These are phyloP conservation scores for Todiramphus saurophagus DNA, from an alignment of 2,113 vertebrate species.

Conservation along the genomic window DNA sequence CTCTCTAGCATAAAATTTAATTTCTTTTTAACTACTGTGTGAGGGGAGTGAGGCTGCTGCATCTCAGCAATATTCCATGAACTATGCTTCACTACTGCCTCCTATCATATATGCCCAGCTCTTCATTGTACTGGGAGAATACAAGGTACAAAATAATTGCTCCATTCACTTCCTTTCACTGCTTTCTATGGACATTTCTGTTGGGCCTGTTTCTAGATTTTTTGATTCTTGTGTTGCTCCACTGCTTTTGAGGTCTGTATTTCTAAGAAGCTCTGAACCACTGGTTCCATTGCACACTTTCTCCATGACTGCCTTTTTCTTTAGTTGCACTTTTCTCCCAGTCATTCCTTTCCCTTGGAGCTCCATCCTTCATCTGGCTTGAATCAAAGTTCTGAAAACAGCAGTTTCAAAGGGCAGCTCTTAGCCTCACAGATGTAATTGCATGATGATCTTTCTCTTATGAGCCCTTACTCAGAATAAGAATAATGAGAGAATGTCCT, in stretches of 20 bases:
- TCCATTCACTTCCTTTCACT: background rate
- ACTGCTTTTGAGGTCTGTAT: background rate
- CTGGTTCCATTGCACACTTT: rapidly evolving
- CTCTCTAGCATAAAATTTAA: background rate
- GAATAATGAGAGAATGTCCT: background rate
- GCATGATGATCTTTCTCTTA: background rate
- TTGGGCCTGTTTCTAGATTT: background rate
- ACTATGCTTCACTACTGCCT: background rate
- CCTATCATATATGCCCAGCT: background rate
- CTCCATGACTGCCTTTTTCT: background rate
- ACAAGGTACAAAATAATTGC: background rate
- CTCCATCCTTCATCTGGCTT: background rate
- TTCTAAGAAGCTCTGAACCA: background rate
- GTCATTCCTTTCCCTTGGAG: background rate
- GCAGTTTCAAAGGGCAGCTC: background rate
- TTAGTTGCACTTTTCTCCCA: background rate
- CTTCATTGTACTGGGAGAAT: background rate
- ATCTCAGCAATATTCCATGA: background rate
- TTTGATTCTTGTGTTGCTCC: background rate
- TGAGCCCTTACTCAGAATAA: background rate
- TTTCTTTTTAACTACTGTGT: background rate
- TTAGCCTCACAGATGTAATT: background rate
- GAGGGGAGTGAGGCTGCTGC: background rate
- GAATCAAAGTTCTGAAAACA: background rate
- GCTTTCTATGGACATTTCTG: background rate